phyloP scores from a whole-genome alignment of 2,113 vertebrate genomes.

The Echinops telfairi region DNA sequence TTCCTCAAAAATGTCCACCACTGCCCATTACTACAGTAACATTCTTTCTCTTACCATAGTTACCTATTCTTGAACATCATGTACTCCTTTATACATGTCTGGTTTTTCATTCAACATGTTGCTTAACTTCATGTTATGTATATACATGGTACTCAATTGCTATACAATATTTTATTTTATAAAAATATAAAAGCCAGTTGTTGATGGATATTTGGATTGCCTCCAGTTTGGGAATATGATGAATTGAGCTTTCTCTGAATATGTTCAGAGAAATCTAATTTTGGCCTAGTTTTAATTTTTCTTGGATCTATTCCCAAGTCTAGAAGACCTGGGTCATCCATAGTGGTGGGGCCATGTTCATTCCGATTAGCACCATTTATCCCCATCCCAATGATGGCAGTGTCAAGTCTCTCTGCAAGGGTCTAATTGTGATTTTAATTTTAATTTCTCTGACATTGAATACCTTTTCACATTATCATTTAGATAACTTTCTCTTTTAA shows the following conservation, averaged over 20 bases:
- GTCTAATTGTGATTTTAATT: not conserved
- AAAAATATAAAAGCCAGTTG: not conserved
- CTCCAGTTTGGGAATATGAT: constrained; percentile 3
- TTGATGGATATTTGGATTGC: not conserved
- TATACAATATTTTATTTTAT: not conserved
- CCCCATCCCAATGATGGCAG: not conserved
- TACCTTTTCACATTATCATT: not conserved
- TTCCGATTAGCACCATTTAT: not conserved
- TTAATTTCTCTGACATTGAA: not conserved
- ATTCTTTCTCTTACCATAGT: not conserved
- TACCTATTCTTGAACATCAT: not conserved
- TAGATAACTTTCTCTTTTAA: not conserved
- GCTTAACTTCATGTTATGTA: not conserved
- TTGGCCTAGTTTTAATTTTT: not conserved
- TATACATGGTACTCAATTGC: not conserved
- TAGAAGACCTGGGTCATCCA: not conserved
- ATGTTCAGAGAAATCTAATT: not conserved
- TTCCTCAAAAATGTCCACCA: not conserved
- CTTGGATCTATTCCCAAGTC: not conserved
- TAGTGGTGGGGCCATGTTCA: not conserved
- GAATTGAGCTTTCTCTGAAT: not conserved
- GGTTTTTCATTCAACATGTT: not conserved
- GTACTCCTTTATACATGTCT: not conserved
- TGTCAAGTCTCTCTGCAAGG: not conserved
- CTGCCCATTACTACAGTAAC: not conserved